Evolutionary conservation across 2,797 vertebrate genomes (phyloP).

Genomic region (Pangasius krempfi): DNA sequence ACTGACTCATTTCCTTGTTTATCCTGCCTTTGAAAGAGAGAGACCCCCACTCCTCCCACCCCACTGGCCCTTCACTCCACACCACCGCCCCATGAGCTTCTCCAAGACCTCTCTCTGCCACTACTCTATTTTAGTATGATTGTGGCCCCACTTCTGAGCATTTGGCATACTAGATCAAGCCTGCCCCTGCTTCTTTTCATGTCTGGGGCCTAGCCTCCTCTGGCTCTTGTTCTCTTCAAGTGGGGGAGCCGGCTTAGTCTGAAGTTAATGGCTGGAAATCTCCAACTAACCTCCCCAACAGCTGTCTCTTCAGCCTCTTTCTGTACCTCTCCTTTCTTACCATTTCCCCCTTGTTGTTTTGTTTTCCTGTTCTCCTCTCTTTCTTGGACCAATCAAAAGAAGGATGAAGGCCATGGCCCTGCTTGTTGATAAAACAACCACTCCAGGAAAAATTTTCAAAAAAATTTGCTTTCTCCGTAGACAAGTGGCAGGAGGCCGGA

Average conservation of each 20-base stretch:
- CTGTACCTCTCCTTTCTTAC: constrained; percentile 65
- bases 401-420: constrained; percentile 64
- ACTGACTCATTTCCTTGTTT: constrained; percentile 87
- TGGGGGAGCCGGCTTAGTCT: constrained; percentile 74
- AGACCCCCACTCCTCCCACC: constrained; percentile 51
- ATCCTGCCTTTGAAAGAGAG: constrained; percentile 78
- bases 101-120: constrained; percentile 64
- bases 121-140: constrained; percentile 65
- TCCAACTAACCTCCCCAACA: constrained; percentile 82
- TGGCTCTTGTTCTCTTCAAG: constrained; percentile 77
- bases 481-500: constrained; percentile 79
- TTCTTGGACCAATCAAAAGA: constrained; percentile 58
- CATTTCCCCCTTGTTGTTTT: constrained; percentile 63
- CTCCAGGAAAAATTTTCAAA: constrained; percentile 72
- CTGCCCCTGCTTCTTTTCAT: constrained; percentile 75
- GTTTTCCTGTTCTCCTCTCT: constrained; percentile 61
- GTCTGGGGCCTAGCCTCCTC: constrained; percentile 63
- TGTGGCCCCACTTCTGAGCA: constrained; percentile 81
- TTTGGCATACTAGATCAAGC: constrained; percentile 79
- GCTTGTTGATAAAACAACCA: constrained; percentile 71
- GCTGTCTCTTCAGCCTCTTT: constrained; percentile 73
- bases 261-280: constrained; percentile 83
- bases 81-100: constrained; percentile 62
- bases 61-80: constrained; percentile 47
- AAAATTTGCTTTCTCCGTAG: constrained; percentile 77